phyloP scores from a whole-genome alignment of 2,113 vertebrate genomes.

The Oncorhynchus gorbuscha region DNA sequence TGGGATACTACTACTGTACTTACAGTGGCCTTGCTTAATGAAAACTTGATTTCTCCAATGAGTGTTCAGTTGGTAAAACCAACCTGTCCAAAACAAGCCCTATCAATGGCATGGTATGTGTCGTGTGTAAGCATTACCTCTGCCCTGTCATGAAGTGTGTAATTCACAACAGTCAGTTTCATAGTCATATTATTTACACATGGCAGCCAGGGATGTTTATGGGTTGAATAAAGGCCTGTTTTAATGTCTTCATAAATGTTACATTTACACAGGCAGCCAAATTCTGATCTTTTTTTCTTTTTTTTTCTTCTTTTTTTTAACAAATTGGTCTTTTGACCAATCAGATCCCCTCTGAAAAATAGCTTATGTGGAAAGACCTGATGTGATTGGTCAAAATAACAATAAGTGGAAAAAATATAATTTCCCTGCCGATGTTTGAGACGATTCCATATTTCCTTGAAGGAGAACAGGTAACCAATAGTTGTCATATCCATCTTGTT shows the following conservation, averaged over 20 bases:
- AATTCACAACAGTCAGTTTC: conserved; percentile 4
- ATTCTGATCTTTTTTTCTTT: no score
- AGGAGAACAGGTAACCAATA: neutral
- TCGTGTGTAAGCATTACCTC: conserved; percentile 23
- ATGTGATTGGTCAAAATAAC: no score
- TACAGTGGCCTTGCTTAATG: neutral
- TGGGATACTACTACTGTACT: neutral
- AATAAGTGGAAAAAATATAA: no score
- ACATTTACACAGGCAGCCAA: neutral
- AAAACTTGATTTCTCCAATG: neutral
- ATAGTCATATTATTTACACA: conserved; percentile 19
- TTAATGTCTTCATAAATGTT: conserved; percentile 10
- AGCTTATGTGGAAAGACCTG: no score
- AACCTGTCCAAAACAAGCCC: conserved; percentile 15
- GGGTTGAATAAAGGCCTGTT: neutral
- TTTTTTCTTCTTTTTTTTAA: neutral
- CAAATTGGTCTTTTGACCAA: no score
- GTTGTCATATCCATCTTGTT: neutral
- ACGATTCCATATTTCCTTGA: neutral
- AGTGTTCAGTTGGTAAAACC: neutral
- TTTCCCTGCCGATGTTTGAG: neutral
- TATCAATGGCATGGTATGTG: conserved; percentile 40
- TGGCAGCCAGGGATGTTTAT: conserved; percentile 3
- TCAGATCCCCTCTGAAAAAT: no score
- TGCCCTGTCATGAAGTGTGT: conserved; percentile 31